Evolutionary conservation across 2,113 vertebrate species (phyloP).

Genomic region (Pteropus alecto): DNA sequence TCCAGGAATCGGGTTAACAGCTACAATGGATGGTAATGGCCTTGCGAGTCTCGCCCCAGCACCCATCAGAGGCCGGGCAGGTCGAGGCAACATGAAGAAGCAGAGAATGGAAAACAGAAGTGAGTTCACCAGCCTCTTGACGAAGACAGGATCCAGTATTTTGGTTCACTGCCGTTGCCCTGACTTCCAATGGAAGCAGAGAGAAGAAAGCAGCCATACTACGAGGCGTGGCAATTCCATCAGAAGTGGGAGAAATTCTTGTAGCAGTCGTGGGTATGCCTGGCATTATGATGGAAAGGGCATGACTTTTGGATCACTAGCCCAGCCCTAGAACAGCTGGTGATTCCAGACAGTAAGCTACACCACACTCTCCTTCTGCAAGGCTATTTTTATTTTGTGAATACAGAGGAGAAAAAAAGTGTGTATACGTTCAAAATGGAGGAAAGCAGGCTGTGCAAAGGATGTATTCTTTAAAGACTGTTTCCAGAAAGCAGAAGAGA

Average conservation of each 20-base stretch:
- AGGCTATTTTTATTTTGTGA: background rate
- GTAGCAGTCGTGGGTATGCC: too few relatives aligned
- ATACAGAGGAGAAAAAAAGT: background rate
- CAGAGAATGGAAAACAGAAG: background rate
- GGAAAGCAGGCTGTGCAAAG: background rate
- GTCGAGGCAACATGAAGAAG: background rate
- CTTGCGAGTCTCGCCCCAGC: background rate
- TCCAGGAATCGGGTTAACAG: background rate
- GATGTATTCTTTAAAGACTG: background rate
- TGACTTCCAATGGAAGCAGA: background rate
- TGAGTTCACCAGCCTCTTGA: background rate
- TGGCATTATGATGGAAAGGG: background rate
- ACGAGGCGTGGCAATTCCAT: accelerated
- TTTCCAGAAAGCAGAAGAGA: background rate
- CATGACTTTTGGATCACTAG: background rate
- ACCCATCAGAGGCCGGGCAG: background rate
- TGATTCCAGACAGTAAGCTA: background rate
- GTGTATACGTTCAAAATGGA: conserved; percentile 1
- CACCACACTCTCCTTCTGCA: background rate
- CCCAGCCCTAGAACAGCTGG: background rate
- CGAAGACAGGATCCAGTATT: background rate
- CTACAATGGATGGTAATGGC: background rate
- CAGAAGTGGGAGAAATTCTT: background rate
- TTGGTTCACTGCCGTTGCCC: background rate
- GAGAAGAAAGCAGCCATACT: background rate